Evolutionary conservation across 2,113 vertebrate genomes (phyloP), one percentile per base, ranked within the genome.

Genomic region (Oncorhynchus tshawytscha): DNA sequence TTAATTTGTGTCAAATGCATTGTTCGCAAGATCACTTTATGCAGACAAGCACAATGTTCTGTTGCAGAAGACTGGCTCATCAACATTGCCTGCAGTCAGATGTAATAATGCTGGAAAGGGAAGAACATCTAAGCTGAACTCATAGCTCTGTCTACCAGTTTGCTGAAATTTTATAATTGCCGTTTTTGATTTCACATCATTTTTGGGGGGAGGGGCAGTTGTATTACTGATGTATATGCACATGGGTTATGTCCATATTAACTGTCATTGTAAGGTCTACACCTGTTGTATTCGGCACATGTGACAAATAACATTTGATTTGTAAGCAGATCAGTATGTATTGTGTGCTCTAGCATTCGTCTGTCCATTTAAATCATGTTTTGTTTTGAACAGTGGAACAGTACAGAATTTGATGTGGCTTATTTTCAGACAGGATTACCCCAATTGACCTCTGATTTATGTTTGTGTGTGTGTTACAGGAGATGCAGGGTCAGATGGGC

Each of bases 401-500:
- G 9, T 11, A 9, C 39, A 45, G 39, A 45, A 11, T 45, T 39
- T 39, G 8, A 39, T 39, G 39, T 9, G 39, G 39, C 39, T 39
- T 39, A 39, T 39, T 45, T 45, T 45, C 39, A 45, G 39, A 45
- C 9, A 3, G 39, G 15, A 8, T 59, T 72, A 75, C 76, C 77
- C 76, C 73, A 78, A 77, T 86, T 81, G 83, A 34, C 75, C 76
- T 70, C 62, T 20, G 15, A 29, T n/a, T 5, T 48, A 60, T 67
- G 1, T 67, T 7, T 71, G 13, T 70, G 5, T 81, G 25, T 80
- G 70, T 76, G 74, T 81, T 82, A 48, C 57, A 94, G 94, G 92
- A 92, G 90, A 88, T 93, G 83, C 87, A 85, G 78, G 87, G 83
- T 82, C 93, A 92, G 81, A 86, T 72, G 29, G 86, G 89, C 76